Percentiles rank a stretch among this genome's conserved stretches.
These are phyloP conservation scores for Pogonocichla stellata DNA, from an alignment of 2,113 vertebrate species.

Conservation along the genomic window DNA sequence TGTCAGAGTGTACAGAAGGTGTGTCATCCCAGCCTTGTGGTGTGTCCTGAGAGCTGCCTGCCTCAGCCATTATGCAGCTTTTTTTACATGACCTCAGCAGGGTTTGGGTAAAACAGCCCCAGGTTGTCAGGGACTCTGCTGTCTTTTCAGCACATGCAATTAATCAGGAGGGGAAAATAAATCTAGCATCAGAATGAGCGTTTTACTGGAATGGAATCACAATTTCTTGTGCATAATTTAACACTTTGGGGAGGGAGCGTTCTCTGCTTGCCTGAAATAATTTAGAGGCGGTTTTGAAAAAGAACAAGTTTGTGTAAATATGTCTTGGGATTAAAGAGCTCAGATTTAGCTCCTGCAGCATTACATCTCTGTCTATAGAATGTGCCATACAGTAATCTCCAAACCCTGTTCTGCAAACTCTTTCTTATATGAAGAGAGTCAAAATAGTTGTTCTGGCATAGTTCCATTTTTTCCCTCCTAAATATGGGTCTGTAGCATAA, in stretches of 20 bases:
- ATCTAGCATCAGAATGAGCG: slow-evolving; percentile 19
- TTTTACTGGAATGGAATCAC: slow-evolving; percentile 38
- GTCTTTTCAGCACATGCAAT: slow-evolving; percentile 20
- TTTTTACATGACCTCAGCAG: neutral
- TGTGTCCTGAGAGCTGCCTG: neutral
- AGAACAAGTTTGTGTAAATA: slow-evolving; percentile 27
- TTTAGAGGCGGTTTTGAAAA: slow-evolving; percentile 22
- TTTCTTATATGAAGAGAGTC: neutral
- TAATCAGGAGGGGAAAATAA: slow-evolving; percentile 51
- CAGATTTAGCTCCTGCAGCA: neutral
- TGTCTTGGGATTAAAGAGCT: neutral
- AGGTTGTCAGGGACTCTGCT: neutral
- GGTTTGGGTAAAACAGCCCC: neutral
- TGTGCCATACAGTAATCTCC: neutral
- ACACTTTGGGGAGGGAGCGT: slow-evolving; percentile 2
- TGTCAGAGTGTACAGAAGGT: slow-evolving; percentile 32
- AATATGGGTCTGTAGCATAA: neutral
- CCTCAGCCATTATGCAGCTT: neutral
- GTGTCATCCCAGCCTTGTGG: slow-evolving; percentile 13
- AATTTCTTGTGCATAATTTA: slow-evolving; percentile 56
- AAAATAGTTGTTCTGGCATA: neutral
- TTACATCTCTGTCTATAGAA: neutral
- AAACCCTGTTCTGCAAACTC: neutral
- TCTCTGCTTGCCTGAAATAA: slow-evolving; percentile 37
- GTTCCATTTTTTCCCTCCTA: neutral